These are phyloP conservation scores for Psilanteris sp. DNA, from an alignment of 1,140 invertebrate genomes.

Conservation along the genomic window DNA sequence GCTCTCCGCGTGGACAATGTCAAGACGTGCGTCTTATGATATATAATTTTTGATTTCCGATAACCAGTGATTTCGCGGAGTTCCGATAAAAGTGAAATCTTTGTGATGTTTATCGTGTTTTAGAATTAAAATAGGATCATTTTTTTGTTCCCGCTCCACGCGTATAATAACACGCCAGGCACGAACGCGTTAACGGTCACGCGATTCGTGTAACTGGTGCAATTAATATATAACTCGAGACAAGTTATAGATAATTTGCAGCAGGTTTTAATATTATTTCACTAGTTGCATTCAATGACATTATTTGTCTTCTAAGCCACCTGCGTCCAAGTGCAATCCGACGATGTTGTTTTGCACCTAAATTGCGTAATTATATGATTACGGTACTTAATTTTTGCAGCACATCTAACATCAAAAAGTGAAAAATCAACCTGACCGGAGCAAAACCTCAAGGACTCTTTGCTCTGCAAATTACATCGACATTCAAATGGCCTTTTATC, in stretches of 20 bases:
- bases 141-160: not conserved
- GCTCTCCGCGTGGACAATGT: too few species aligned
- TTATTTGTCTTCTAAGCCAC: conserved; percentile 38
- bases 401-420: too few species aligned
- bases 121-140: conserved; percentile 22
- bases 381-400: too few species aligned
- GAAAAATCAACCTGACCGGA: too few species aligned
- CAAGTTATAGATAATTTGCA: conserved; percentile 22
- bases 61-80: not conserved
- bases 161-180: conserved; percentile 18
- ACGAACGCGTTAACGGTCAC: conserved; percentile 48
- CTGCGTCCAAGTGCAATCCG: too few species aligned
- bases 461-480: too few species aligned
- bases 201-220: conserved; percentile 21
- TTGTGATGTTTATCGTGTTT: conserved; percentile 13
- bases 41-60: too few species aligned
- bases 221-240: conserved; percentile 33
- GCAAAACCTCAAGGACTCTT: too few species aligned
- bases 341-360: too few species aligned
- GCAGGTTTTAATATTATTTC: conserved; percentile 1
- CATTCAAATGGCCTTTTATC: too few species aligned
- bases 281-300: conserved; percentile 7
- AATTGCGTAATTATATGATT: too few species aligned
- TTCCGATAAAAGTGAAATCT: conserved; percentile 21
- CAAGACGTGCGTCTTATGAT: too few species aligned